A percentile compares a stretch with the other conserved stretches of the same genome.
phyloP scores from a whole-genome alignment of 2,888 invertebrate genomes.

The Hyles lineata region DNA sequence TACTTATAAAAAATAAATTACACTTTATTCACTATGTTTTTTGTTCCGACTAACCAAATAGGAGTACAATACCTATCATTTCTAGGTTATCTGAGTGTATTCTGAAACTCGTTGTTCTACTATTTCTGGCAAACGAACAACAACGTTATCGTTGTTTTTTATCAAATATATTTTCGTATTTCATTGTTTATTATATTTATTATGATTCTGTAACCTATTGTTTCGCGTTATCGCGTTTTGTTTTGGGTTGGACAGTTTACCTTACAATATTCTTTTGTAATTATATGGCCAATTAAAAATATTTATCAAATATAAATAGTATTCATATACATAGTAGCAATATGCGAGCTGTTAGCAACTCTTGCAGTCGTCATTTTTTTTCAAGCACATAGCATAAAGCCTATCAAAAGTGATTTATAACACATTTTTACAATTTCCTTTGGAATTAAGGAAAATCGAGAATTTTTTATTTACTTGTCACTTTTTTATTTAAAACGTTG shows the following conservation, averaged over 20 bases:
- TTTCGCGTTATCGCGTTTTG: slow-evolving; percentile 17
- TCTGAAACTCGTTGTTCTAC: slow-evolving; percentile 48
- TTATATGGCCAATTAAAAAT: neutral
- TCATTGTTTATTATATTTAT: slow-evolving; percentile 51
- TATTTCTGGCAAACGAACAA: slow-evolving; percentile 53
- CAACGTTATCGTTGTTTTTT: slow-evolving; percentile 54
- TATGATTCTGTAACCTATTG: slow-evolving; percentile 27
- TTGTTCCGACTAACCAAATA: neutral
- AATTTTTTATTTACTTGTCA: too few species aligned
- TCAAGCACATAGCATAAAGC: too few species aligned
- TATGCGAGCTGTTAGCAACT: too few species aligned
- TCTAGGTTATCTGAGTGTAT: slow-evolving; percentile 49
- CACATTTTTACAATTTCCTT: too few species aligned
- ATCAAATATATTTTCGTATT: slow-evolving; percentile 50
- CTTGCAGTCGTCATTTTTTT: too few species aligned
- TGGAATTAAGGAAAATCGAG: too few species aligned
- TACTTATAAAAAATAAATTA: too few species aligned
- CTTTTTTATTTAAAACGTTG: too few species aligned
- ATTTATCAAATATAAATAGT: neutral
- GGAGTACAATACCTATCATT: slow-evolving; percentile 31
- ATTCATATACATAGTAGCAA: too few species aligned
- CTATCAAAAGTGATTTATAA: too few species aligned
- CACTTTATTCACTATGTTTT: too few species aligned
- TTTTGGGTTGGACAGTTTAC: neutral
- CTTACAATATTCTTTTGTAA: neutral